Conservation (phyloP, 2,888 invertebrate species). For the Paralinhomoeus sp. region DNA sequence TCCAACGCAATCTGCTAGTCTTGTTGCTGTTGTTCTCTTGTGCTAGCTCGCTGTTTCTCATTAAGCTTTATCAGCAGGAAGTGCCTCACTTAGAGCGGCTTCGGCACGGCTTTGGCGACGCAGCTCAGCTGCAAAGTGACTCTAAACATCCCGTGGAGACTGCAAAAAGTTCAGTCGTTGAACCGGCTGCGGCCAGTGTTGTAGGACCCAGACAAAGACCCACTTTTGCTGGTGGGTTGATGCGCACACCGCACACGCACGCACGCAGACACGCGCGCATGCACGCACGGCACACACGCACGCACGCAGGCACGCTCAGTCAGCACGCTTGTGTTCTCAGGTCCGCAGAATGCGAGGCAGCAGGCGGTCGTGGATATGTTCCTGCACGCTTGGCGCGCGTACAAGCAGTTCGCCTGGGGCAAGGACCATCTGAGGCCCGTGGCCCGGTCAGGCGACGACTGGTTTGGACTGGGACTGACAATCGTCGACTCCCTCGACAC, state of each 20-base stretch:
- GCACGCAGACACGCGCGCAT: no score
- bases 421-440: slow-evolving; percentile 83
- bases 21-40: neutral
- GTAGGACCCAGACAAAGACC: no score
- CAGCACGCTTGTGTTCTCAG: slow-evolving; percentile 27
- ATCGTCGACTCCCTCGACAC: slow-evolving; percentile 87
- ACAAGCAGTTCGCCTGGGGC: slow-evolving; percentile 84
- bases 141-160: no score
- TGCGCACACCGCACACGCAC: no score
- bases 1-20: neutral
- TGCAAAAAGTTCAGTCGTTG: no score
- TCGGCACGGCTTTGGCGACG: no score
- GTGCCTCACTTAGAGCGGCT: no score
- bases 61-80: neutral
- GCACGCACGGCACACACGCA: no score
- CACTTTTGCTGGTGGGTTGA: no score
- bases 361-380: slow-evolving; percentile 64
- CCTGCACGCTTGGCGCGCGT: slow-evolving; percentile 76
- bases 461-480: slow-evolving; percentile 88
- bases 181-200: no score
- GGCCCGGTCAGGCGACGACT: slow-evolving; percentile 56
- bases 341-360: slow-evolving; percentile 57
- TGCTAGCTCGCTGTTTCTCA: neutral
- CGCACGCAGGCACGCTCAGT: neutral
- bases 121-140: no score